A percentile compares a stretch with the other conserved stretches of the same genome.
phyloP scores from a whole-genome alignment of 2,113 vertebrate genomes.

The Phaetusa simplex region DNA sequence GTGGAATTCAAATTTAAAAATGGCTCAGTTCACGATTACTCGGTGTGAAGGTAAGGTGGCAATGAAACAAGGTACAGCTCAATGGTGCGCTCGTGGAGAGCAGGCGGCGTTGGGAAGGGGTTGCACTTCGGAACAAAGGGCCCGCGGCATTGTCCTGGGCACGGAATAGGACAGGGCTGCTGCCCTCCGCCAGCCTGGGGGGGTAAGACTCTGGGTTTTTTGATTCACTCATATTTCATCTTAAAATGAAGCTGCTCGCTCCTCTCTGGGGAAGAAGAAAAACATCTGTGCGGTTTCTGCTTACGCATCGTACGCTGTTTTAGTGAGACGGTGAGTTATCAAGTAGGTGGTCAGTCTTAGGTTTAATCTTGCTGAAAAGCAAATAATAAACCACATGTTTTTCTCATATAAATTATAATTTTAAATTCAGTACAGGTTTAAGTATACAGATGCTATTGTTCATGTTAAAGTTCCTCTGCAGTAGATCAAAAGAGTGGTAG shows the following conservation, averaged over 20 bases:
- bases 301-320: not conserved
- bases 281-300: not conserved
- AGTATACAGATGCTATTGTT: not conserved
- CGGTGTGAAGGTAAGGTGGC: not conserved
- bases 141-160: not conserved
- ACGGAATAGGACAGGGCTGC: not conserved
- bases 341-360: not conserved
- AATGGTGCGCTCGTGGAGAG: accelerated
- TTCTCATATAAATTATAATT: not conserved
- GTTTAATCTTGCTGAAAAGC: not conserved
- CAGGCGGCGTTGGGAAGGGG: not conserved
- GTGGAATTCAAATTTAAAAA: not conserved
- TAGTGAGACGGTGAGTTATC: not conserved
- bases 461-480: not conserved
- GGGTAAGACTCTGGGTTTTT: not conserved
- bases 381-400: not conserved
- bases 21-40: not conserved
- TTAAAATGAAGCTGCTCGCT: not conserved
- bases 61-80: not conserved
- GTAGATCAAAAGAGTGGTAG: not conserved
- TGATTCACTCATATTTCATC: not conserved
- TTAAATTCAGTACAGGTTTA: not conserved
- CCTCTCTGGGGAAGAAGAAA: not conserved
- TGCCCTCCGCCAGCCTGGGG: not conserved
- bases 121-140: not conserved